Evolutionary conservation across 2,888 invertebrate species (phyloP), one percentile per base, ranked within the genome.

Genomic region (Hydrotaea cyrtoneurina): DNA sequence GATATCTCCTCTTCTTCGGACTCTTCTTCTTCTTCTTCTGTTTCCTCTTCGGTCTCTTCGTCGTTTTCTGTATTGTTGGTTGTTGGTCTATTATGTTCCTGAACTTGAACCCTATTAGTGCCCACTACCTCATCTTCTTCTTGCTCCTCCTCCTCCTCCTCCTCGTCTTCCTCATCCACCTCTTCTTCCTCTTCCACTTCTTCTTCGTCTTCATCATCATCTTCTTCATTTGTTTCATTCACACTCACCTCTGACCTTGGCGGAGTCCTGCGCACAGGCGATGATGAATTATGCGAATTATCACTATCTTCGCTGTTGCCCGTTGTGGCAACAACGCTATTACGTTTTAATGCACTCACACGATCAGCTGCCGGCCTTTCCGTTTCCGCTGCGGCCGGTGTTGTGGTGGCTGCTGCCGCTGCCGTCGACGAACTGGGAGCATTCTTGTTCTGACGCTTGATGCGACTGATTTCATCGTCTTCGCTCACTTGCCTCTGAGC

Each of bases 391-490:
- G 92, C 90, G 31, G 88, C 78, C 3, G 93, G 87, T 10, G 91
- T 86, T 8, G 93, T 90, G 21, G 95, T 8, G 2, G 31, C 94
- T 13, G 95, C 93, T 26, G 95, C 94, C 21, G 92, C 90, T 11
- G 89, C 66, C 5, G 87, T 57, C 0, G 86, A 64, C 89, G 93
- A 93, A 13, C 88, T 86, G n/a, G 95, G 94, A 23, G 95, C 95
- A 86, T 93, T 95, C 92, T 97, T 97, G 89, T 96, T 97, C 92
- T 96, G 96, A 90, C 96, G 96, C 93, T 98, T 98, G 86, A 97
- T 96, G 89, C 96, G 95, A 11, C 96, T 94, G 86, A 98, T 97
- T 92, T 98, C 98, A 90, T 97, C 97, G 89, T 97, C 97, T 93
- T 98, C 98, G 90, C 97, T 97, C 86, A 96, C 94, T 92, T 97